These are phyloP conservation scores for Oncorhynchus tshawytscha DNA, from an alignment of 2,113 vertebrate genomes.

Conservation along the genomic window DNA sequence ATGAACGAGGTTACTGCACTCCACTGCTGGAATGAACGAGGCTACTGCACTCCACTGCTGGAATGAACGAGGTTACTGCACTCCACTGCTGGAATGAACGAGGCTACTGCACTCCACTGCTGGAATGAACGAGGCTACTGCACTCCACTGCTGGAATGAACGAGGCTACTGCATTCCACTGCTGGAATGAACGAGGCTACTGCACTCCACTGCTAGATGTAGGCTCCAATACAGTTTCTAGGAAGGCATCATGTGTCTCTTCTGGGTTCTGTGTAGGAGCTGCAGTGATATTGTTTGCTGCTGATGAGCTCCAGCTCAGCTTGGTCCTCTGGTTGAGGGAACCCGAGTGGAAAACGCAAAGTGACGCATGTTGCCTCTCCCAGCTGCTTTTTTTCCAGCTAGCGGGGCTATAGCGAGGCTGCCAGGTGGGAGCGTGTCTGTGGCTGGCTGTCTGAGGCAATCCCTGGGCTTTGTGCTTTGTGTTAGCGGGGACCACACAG, in stretches of 20 bases:
- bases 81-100: no score
- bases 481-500: constrained; percentile 6
- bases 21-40: no score
- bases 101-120: no score
- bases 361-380: constrained; percentile 31
- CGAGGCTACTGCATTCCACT: no score
- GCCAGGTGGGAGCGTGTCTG: constrained; percentile 33
- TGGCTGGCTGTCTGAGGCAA: constrained; percentile 9
- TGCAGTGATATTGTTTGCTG: constrained; percentile 41
- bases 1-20: no score
- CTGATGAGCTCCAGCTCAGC: constrained; percentile 25
- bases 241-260: no score
- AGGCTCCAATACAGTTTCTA: no score
- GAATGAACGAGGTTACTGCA: no score
- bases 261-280: background rate
- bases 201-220: constrained; percentile 2
- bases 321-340: constrained; percentile 47
- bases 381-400: constrained; percentile 12
- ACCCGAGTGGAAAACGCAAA: constrained; percentile 44
- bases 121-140: no score
- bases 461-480: constrained; percentile 33
- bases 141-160: no score
- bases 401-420: background rate
- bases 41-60: no score
- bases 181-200: no score